A percentile compares a stretch with the other conserved stretches of the same genome.
Conservation (phyloP, 2,888 invertebrate species). For the Lumbricus terrestris region DNA sequence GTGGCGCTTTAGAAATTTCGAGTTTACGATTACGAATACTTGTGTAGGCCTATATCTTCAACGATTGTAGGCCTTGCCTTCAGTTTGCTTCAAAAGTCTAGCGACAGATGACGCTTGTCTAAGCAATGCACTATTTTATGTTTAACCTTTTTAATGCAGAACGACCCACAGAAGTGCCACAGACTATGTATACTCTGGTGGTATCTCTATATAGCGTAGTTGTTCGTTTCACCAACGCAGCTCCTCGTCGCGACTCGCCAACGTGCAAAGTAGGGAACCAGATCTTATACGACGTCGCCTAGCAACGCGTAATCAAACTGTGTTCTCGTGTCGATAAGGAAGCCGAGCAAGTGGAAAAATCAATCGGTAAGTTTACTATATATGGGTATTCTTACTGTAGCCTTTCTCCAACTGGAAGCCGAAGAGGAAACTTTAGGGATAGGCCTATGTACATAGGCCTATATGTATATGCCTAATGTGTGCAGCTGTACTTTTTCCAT, state of each 20-base stretch:
- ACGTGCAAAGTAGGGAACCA: neutral
- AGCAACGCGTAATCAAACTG: neutral
- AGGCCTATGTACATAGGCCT: too few species aligned
- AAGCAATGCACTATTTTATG: too few species aligned
- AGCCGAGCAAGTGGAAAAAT: neutral
- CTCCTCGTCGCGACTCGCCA: neutral
- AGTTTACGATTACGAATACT: too few species aligned
- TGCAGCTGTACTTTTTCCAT: neutral
- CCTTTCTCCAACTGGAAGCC: neutral
- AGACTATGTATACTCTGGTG: neutral
- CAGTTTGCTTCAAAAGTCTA: too few species aligned
- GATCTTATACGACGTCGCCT: neutral
- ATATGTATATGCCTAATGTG: too few species aligned
- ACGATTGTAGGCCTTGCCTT: too few species aligned
- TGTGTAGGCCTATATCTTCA: too few species aligned
- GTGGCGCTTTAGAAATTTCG: too few species aligned
- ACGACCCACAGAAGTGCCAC: too few species aligned
- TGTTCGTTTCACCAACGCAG: neutral
- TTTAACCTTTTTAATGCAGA: too few species aligned
- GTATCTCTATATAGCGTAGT: neutral
- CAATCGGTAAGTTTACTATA: neutral
- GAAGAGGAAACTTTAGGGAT: neutral
- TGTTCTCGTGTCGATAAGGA: neutral
- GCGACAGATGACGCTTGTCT: too few species aligned
- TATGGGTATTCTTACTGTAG: neutral